Evolutionary conservation across 2,888 invertebrate species (phyloP), one percentile per base, ranked within the genome.

Genomic region (Dendrolimus pini): DNA sequence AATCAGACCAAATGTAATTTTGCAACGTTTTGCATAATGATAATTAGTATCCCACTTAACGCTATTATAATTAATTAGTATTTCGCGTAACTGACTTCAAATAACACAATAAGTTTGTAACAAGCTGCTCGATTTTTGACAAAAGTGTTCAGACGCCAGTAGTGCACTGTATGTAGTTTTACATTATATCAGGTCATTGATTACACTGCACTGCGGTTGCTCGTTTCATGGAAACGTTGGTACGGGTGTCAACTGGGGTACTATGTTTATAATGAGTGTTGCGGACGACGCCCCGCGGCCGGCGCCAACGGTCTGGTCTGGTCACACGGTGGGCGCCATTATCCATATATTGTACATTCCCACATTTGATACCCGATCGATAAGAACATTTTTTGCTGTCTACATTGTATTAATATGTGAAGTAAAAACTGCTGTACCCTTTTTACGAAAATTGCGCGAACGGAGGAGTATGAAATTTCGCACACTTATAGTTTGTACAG

Each of bases 271-370:
- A 58, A 53, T 47, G 47, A 47, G 47, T 12, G 12, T 12, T 47
- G 47, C 47, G 55, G 55, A 54, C 54, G 47, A 9, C 47, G 47
- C 47, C 47, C 47, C 9, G 9, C 47, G 47, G 9, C 47, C 9
- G 12, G 9, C 9, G 47, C 9, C 9, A 10, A 1, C 12, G 47
- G 9, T 10, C 12, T 47, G 47, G 53, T 52, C 18, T 41, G 54
- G 67, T 58, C 56, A 62, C 66, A 62, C 57, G 63, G 60, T 65
- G 67, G 66, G 67, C 66, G 68, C 66, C 66, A 67, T 55, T 57
- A 47, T 47, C 9, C 47, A 47, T 12, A 9, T 47, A 47, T 12
- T 12, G 47, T 12, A 10, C 8, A 47, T 47, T 9, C 12, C 47
- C 12, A 47, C 47, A 47, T 47, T 47, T 30, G 30, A 7, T 12